Conservation (phyloP, 1,140 invertebrate species). For the Neodiprion fabricii region DNA sequence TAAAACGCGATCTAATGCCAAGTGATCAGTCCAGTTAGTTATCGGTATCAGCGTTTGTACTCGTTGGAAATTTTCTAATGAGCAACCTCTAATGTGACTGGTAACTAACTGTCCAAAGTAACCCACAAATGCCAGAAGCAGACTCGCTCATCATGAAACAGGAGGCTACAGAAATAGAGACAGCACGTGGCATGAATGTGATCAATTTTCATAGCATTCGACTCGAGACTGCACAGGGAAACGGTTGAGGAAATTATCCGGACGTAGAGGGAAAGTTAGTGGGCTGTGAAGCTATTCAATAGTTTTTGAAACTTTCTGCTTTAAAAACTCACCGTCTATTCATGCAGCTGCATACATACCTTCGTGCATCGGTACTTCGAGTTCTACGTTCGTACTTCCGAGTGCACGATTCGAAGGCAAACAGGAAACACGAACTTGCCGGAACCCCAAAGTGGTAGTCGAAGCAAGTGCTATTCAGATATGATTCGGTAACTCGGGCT, state of each 20-base stretch:
- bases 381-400: neutral
- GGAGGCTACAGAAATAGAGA: neutral
- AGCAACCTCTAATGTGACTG: neutral
- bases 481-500: neutral
- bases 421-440: neutral
- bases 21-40: neutral
- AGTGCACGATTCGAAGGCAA: neutral
- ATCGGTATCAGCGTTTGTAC: neutral
- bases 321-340: neutral
- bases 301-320: constrained; percentile 3
- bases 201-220: constrained; percentile 4
- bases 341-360: neutral
- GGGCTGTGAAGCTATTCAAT: constrained; percentile 7
- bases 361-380: neutral
- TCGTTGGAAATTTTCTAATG: neutral
- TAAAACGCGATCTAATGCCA: neutral
- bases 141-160: neutral
- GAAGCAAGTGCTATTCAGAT: neutral
- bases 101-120: neutral
- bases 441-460: neutral
- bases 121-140: neutral
- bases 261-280: neutral
- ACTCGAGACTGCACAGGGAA: neutral
- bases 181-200: neutral
- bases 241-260: neutral